A percentile compares a stretch with the other conserved stretches of the same genome.
phyloP scores from a whole-genome alignment of 2,888 invertebrate genomes.

The Drosophila percnosoma region DNA sequence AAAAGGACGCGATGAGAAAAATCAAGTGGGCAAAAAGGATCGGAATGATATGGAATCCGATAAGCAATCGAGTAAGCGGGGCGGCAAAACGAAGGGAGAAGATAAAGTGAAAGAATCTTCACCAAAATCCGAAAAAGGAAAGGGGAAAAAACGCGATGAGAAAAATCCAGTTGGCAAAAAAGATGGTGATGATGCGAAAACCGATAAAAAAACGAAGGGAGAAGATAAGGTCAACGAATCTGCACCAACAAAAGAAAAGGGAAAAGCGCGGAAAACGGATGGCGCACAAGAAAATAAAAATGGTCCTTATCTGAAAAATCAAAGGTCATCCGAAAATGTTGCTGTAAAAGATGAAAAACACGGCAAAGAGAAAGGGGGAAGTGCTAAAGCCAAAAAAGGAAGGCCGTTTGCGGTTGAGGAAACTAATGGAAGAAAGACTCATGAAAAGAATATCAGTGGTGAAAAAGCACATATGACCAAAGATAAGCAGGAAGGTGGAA shows the following conservation, averaged over 20 bases:
- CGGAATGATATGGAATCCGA: background rate
- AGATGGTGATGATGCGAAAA: no score
- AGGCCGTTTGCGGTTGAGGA: background rate
- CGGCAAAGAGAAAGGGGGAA: slow-evolving; percentile 1
- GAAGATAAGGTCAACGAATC: background rate
- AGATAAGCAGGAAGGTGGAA: background rate
- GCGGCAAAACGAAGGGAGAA: no score
- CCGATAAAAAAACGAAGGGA: background rate
- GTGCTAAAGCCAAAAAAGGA: background rate
- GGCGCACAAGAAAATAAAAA: background rate
- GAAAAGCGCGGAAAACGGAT: background rate
- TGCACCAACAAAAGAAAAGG: background rate
- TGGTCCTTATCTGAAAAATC: background rate
- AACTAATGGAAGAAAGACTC: background rate
- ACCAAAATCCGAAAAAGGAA: no score
- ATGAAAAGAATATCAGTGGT: background rate
- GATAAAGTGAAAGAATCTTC: no score
- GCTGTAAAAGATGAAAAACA: slow-evolving; percentile 6
- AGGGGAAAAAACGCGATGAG: no score
- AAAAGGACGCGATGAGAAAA: background rate
- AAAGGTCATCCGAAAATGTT: background rate
- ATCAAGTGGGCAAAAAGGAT: background rate
- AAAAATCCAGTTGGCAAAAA: no score
- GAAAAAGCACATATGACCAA: background rate
- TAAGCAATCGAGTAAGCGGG: fast-evolving